These are phyloP conservation scores for Cardinalis cardinalis DNA, from an alignment of 2,113 vertebrate species.

Conservation along the genomic window DNA sequence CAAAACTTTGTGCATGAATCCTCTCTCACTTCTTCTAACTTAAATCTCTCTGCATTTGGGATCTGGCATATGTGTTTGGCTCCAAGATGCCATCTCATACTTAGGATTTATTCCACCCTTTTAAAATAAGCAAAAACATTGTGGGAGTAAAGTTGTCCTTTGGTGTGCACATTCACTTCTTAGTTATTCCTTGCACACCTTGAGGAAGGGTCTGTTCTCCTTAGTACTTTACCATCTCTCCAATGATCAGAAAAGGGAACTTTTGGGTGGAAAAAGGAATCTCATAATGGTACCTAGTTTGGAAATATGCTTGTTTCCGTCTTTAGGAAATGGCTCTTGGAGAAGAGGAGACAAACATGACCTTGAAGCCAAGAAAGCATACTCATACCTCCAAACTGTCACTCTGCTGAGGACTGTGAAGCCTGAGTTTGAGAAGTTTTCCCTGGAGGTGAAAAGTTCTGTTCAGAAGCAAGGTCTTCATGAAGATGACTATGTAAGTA, in stretches of 20 bases:
- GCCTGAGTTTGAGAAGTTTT: constrained; percentile 95
- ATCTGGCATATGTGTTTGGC: background rate
- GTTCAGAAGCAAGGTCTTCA: constrained; percentile 78
- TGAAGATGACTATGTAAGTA: constrained; percentile 90
- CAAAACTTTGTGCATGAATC: background rate
- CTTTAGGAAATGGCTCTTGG: constrained; percentile 93
- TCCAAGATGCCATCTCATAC: background rate
- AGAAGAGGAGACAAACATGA: constrained; percentile 91
- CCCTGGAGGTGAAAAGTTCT: constrained; percentile 89
- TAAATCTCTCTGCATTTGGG: background rate
- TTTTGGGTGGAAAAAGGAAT: background rate
- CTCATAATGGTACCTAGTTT: constrained; percentile 25
- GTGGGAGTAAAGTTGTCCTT: background rate
- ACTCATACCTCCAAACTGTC: constrained; percentile 87
- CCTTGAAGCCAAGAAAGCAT: constrained; percentile 88
- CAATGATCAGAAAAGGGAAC: background rate
- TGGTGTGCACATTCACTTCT: background rate
- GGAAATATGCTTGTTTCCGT: constrained; percentile 63
- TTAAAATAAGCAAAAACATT: background rate
- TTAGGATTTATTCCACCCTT: background rate
- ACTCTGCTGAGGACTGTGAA: constrained; percentile 93
- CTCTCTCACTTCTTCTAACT: background rate
- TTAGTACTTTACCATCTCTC: background rate
- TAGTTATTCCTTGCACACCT: background rate
- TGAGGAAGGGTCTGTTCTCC: background rate